These are phyloP conservation scores for Dallia pectoralis DNA, from an alignment of 2,797 vertebrate species.

Conservation along the genomic window DNA sequence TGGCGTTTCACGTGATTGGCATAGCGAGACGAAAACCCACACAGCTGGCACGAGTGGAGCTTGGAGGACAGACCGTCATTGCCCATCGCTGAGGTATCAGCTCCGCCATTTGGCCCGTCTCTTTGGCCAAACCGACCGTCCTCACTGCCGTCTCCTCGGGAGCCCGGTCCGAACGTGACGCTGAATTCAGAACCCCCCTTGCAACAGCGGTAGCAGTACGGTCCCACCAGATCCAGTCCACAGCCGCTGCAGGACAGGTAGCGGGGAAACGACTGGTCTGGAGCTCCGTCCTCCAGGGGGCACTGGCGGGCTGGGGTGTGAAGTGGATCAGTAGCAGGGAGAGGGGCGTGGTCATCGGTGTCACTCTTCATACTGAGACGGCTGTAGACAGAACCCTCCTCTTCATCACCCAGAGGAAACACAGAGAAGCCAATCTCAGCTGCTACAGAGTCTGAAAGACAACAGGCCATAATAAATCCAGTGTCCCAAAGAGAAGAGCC, in stretches of 20 bases:
- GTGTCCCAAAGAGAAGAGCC: too few species aligned
- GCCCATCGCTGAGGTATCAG: background rate
- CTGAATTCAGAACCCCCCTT: slow-evolving; percentile 68
- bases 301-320: slow-evolving; percentile 14
- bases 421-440: slow-evolving; percentile 86
- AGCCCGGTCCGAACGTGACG: slow-evolving; percentile 53
- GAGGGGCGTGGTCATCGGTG: slow-evolving; percentile 55
- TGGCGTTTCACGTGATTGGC: slow-evolving; percentile 97
- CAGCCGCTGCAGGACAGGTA: slow-evolving; percentile 84
- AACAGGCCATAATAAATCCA: slow-evolving; percentile 33
- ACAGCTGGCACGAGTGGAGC: slow-evolving; percentile 90
- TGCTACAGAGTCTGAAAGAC: slow-evolving; percentile 77
- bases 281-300: slow-evolving; percentile 40
- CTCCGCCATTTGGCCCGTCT: slow-evolving; percentile 42
- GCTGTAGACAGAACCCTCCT: slow-evolving; percentile 84
- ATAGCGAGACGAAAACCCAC: slow-evolving; percentile 94
- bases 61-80: slow-evolving; percentile 69
- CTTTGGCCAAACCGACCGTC: slow-evolving; percentile 38
- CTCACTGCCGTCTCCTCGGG: slow-evolving; percentile 48
- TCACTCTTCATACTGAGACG: slow-evolving; percentile 88
- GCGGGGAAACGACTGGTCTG: slow-evolving; percentile 64
- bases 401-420: slow-evolving; percentile 86
- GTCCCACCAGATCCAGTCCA: slow-evolving; percentile 79
- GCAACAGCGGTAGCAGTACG: slow-evolving; percentile 75
- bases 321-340: slow-evolving; percentile 58